Base-by-base conservation (phyloP, 2,113 vertebrate genomes). In the Ramphastos sulfuratus region DNA sequence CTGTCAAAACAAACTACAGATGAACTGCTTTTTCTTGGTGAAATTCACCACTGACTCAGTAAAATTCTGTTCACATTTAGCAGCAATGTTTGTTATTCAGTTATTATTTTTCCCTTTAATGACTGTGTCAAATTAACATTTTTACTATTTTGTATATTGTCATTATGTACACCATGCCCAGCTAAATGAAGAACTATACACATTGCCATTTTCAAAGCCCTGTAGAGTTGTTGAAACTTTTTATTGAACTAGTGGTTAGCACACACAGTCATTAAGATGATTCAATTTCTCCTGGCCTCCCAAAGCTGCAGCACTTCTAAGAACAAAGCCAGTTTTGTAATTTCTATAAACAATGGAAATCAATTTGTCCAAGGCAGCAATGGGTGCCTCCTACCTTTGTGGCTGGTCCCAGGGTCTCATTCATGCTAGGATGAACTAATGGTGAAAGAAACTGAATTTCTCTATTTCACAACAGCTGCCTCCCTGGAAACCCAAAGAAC, bases 81-180 rank as follows among this genome's bases (percentile, higher is more conserved):
- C 3, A 66, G 19, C 2, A 85, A 75, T 61, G 6, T 5, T 79
- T 73, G 19, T 78, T 75, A 82, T 72, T 73, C 55, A 31, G 46
- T 74, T 77, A 77, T 33, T 74, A 31, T 77, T 94, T 89, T 92
- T 85, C 85, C 83, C 28, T 37, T 58, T 90, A 87, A 82, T 74
- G 19, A 64, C 16, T 7, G 6, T 44, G 19, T 35, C 48, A 12
- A n/a, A 64, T 67, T 77, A 82, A 2, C n/a, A 50, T 77, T 82
- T 85, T 71, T 77, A 66, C 11, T 37, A 10, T 63, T 84, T 89
- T 71, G 12, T 20, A 1, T 30, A 17, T 30, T 70, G 30, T 71
- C 37, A 24, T 85, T 87, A 50, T 56, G 18, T 46, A 42, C 10
- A 10, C 2, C 1, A 3, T 56, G 65, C 25, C 6, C 7, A 74